A percentile compares a stretch with the other conserved stretches of the same genome.
These are phyloP conservation scores for Lithophane ornitopus DNA, from an alignment of 2,888 invertebrate genomes.

Conservation along the genomic window DNA sequence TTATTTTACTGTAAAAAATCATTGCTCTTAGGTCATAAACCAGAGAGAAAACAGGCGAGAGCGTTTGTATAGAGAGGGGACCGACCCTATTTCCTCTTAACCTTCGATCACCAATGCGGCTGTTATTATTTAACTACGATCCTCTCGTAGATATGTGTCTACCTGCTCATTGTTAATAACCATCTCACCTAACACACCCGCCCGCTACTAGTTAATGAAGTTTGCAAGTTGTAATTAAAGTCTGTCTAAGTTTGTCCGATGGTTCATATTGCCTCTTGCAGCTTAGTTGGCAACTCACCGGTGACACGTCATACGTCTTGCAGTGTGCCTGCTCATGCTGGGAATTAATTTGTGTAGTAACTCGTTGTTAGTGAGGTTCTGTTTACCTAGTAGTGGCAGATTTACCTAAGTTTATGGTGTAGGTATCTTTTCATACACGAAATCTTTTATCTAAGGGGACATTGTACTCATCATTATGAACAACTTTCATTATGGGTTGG, in stretches of 20 bases:
- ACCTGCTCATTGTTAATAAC: background rate
- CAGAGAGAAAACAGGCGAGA: too few species aligned
- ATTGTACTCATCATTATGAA: too few species aligned
- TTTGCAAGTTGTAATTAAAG: conserved; percentile 51
- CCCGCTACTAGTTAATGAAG: conserved; percentile 22
- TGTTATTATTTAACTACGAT: background rate
- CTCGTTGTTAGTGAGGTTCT: background rate
- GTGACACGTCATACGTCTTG: conserved; percentile 48
- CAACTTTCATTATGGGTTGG: too few species aligned
- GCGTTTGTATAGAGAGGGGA: too few species aligned
- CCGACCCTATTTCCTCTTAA: too few species aligned
- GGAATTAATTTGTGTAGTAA: conserved; percentile 15
- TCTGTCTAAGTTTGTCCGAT: conserved; percentile 46
- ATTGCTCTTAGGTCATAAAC: too few species aligned
- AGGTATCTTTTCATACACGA: too few species aligned
- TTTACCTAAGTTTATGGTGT: too few species aligned
- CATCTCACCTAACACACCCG: background rate
- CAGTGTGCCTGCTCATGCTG: background rate
- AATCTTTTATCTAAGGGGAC: too few species aligned
- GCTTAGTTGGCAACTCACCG: background rate
- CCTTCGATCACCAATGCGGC: background rate
- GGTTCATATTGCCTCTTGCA: conserved; percentile 44
- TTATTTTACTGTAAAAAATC: too few species aligned
- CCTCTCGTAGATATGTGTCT: background rate
- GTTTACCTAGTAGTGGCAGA: background rate